phyloP scores from a whole-genome alignment of 2,113 vertebrate species.

The Seriola aureovittata region DNA sequence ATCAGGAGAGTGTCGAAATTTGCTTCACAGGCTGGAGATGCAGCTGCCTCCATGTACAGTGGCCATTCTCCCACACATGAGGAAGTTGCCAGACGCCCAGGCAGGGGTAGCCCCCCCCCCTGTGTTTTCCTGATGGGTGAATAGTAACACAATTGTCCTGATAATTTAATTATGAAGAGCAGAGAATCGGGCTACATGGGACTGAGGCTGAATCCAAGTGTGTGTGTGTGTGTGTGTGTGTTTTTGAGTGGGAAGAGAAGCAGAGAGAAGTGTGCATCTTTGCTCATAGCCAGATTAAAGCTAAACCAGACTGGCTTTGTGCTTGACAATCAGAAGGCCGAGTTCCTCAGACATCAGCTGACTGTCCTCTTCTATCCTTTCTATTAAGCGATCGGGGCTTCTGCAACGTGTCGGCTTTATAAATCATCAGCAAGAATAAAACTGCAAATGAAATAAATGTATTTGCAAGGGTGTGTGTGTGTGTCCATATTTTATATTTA shows the following conservation, averaged over 20 bases:
- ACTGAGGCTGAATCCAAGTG: not conserved
- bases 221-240: conserved; percentile 16
- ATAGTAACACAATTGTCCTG: conserved; percentile 26
- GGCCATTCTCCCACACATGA: not conserved
- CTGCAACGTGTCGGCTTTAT: conserved; percentile 15
- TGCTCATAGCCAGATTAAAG: conserved; percentile 26
- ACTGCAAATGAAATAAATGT: conserved; percentile 37
- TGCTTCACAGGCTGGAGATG: not conserved
- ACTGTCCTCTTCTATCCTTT: not conserved
- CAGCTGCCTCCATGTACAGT: conserved; percentile 27
- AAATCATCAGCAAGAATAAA: conserved; percentile 22
- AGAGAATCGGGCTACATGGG: not conserved
- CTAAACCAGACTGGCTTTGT: conserved; percentile 24
- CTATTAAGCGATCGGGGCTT: not conserved
- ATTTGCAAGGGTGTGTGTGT: conserved; percentile 16
- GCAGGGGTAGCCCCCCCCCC: not conserved
- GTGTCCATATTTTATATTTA: conserved; percentile 59
- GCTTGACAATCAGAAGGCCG: conserved; percentile 23
- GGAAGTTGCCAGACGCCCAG: not conserved
- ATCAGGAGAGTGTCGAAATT: conserved; percentile 30
- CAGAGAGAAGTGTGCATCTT: not conserved
- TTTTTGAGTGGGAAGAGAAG: conserved; percentile 3
- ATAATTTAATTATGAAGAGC: conserved; percentile 51
- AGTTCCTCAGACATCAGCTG: conserved; percentile 17
- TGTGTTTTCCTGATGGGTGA: conserved; percentile 20